Conservation (phyloP, 2,113 vertebrate species). For the crab-eating macaque (Macaca fascicularis) region T2T-MFA8v1.1 NC_088385.1:81437501-81438000, state of each 20-base stretch:
- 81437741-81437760: background rate
- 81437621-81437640: background rate
- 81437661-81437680: background rate
- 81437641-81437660: background rate
- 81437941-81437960: background rate
- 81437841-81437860: background rate
- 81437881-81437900: background rate
- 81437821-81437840: background rate
- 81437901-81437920: background rate
- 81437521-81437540: background rate
- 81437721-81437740: background rate
- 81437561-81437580: background rate
- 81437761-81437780: background rate
- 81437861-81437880: background rate
- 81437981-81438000: background rate
- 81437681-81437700: background rate
- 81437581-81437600: background rate
- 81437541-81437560: background rate
- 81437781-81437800: background rate
- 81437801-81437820: background rate
- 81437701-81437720: background rate
- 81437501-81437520: background rate
- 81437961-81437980: background rate
- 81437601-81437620: background rate
- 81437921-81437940: background rate